Percentiles rank a stretch among this genome's conserved stretches.
These are phyloP conservation scores for Drosophila siamana DNA, from an alignment of 2,888 invertebrate genomes.

Conservation along the genomic window DNA sequence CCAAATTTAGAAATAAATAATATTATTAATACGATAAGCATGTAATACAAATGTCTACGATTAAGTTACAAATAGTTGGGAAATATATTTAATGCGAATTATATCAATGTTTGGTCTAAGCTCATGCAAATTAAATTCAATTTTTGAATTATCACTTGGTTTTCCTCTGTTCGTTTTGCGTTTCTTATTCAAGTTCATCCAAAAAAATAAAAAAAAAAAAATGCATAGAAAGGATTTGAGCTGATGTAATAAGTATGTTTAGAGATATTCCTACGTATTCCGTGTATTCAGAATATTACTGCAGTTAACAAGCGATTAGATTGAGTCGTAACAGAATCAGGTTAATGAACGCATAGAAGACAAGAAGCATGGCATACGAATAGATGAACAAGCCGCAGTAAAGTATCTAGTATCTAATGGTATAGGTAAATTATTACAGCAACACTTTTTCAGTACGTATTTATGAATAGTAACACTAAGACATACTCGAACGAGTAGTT, in stretches of 20 bases:
- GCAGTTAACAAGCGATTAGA: slow-evolving; percentile 66
- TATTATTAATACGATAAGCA: slow-evolving; percentile 45
- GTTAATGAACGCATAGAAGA: slow-evolving; percentile 33
- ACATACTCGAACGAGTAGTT: slow-evolving; percentile 2
- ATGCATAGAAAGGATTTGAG: neutral
- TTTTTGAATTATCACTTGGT: slow-evolving; percentile 62
- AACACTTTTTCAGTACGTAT: slow-evolving; percentile 8
- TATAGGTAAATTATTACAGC: slow-evolving; percentile 7
- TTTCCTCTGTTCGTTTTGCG: slow-evolving; percentile 20
- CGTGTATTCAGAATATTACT: slow-evolving; percentile 42
- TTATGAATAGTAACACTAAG: slow-evolving; percentile 18
- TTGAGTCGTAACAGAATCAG: slow-evolving; percentile 59
- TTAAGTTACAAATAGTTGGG: slow-evolving; percentile 49
- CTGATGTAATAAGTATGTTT: neutral
- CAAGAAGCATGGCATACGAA: slow-evolving; percentile 1
- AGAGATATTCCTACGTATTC: slow-evolving; percentile 44
- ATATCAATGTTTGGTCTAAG: slow-evolving; percentile 65
- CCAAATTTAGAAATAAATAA: slow-evolving; percentile 73
- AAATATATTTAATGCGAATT: slow-evolving; percentile 60
- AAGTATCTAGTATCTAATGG: slow-evolving; percentile 16
- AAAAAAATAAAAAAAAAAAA: too few species aligned
- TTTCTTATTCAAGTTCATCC: neutral
- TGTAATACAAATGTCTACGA: slow-evolving; percentile 45
- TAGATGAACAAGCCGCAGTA: slow-evolving; percentile 27
- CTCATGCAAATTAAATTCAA: slow-evolving; percentile 67